Percentiles rank a stretch among this genome's conserved stretches.
These are phyloP conservation scores for Luffia ferchaultella DNA, from an alignment of 2,888 invertebrate species.

Conservation along the genomic window DNA sequence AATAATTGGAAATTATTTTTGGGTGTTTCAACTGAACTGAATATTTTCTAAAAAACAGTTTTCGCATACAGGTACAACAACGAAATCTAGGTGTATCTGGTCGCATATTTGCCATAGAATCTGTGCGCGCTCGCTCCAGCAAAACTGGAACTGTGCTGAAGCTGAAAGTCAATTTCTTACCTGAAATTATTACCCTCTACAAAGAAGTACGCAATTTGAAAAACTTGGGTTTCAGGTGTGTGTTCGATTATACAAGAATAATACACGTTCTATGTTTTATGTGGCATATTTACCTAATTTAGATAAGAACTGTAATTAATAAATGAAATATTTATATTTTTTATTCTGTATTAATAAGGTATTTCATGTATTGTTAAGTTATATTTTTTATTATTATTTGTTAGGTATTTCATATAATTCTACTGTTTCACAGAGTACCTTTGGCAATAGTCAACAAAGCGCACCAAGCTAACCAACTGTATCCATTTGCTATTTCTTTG, in stretches of 20 bases:
- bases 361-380: neutral
- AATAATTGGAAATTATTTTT: neutral
- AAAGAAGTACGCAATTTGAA: slow-evolving; percentile 98
- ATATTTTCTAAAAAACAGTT: neutral
- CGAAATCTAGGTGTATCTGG: slow-evolving; percentile 94
- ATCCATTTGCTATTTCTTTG: slow-evolving; percentile 98
- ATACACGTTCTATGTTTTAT: too few species aligned
- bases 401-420: neutral
- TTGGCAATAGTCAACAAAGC: slow-evolving; percentile 98
- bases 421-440: slow-evolving; percentile 77
- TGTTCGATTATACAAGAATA: neutral
- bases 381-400: neutral
- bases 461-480: slow-evolving; percentile 97
- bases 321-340: neutral
- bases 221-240: slow-evolving; percentile 85
- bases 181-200: slow-evolving; percentile 97
- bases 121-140: slow-evolving; percentile 77
- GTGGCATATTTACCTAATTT: neutral
- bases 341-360: neutral
- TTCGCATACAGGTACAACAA: slow-evolving; percentile 74
- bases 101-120: slow-evolving; percentile 93
- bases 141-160: slow-evolving; percentile 86
- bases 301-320: neutral
- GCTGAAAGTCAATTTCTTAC: slow-evolving; percentile 93
- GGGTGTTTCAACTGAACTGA: neutral